Evolutionary conservation across 1,140 invertebrate genomes (phyloP).

Genomic region (Delia radicum): DNA sequence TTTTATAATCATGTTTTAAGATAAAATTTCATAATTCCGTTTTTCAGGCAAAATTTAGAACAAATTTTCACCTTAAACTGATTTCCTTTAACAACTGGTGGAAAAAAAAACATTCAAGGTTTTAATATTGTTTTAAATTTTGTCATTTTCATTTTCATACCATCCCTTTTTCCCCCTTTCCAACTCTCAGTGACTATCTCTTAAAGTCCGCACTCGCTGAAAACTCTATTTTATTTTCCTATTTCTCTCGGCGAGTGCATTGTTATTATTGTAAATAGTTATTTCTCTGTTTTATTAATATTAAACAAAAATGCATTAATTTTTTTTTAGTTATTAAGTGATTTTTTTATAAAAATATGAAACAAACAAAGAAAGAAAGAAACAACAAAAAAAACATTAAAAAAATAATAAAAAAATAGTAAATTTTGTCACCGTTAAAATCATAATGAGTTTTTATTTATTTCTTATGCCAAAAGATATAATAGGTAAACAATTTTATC

Average conservation of each 20-base stretch:
- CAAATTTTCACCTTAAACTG: neutral
- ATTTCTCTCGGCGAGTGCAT: neutral
- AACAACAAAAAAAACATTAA: slow-evolving; percentile 50
- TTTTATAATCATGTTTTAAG: no score
- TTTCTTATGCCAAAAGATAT: neutral
- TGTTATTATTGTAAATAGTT: slow-evolving; percentile 44
- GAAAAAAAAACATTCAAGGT: neutral
- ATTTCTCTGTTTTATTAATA: slow-evolving; percentile 32
- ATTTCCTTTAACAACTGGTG: neutral
- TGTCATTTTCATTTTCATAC: slow-evolving; percentile 14
- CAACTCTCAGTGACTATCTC: slow-evolving; percentile 14
- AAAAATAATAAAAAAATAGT: slow-evolving; percentile 57
- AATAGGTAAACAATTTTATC: no score
- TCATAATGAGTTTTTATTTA: neutral
- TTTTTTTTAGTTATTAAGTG: slow-evolving; percentile 51
- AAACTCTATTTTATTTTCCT: slow-evolving; percentile 8
- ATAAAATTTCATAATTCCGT: neutral
- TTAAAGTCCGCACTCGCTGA: slow-evolving; percentile 5
- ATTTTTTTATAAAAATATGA: slow-evolving; percentile 39
- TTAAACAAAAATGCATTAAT: slow-evolving; percentile 18
- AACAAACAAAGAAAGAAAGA: slow-evolving; percentile 55
- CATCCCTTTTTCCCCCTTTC: neutral
- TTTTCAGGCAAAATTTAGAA: slow-evolving; percentile 9
- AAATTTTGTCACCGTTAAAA: slow-evolving; percentile 57
- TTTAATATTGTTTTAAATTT: neutral